These are phyloP conservation scores for Eublepharis macularius DNA, from an alignment of 2,113 vertebrate species.

Conservation along the genomic window DNA sequence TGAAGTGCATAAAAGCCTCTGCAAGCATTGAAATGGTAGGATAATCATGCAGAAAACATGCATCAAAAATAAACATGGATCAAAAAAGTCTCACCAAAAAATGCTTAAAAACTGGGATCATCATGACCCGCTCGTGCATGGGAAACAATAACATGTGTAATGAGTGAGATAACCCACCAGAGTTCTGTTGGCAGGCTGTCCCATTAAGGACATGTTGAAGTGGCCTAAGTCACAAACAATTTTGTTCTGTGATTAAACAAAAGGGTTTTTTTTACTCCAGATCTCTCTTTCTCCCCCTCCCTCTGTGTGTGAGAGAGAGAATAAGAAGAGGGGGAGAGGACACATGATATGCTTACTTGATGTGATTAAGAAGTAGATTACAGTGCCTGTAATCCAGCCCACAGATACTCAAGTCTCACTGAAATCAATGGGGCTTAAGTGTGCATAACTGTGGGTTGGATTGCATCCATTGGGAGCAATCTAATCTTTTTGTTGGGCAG, in stretches of 20 bases:
- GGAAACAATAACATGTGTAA: too few relatives aligned
- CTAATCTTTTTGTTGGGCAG: slow-evolving; percentile 15
- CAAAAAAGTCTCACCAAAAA: too few relatives aligned
- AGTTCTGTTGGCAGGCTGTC: too few relatives aligned
- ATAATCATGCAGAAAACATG: too few relatives aligned
- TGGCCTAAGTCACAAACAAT: neutral
- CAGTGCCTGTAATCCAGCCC: neutral
- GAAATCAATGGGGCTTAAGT: neutral
- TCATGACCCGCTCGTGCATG: too few relatives aligned
- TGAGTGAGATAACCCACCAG: too few relatives aligned
- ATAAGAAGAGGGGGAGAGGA: neutral
- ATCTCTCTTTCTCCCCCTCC: rapidly evolving
- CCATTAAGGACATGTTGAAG: too few relatives aligned
- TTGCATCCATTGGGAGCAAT: neutral
- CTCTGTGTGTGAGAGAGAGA: neutral
- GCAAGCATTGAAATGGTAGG: too few relatives aligned
- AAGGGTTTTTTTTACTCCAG: too few relatives aligned
- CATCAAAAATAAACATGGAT: too few relatives aligned
- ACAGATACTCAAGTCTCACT: neutral
- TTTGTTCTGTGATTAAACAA: neutral
- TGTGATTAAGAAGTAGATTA: neutral
- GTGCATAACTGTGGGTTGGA: neutral
- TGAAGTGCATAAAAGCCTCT: too few relatives aligned
- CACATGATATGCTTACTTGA: neutral
- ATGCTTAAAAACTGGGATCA: too few relatives aligned